Base-by-base conservation (phyloP, 2,113 vertebrate species). In the Sisor rabdophorus region DNA sequence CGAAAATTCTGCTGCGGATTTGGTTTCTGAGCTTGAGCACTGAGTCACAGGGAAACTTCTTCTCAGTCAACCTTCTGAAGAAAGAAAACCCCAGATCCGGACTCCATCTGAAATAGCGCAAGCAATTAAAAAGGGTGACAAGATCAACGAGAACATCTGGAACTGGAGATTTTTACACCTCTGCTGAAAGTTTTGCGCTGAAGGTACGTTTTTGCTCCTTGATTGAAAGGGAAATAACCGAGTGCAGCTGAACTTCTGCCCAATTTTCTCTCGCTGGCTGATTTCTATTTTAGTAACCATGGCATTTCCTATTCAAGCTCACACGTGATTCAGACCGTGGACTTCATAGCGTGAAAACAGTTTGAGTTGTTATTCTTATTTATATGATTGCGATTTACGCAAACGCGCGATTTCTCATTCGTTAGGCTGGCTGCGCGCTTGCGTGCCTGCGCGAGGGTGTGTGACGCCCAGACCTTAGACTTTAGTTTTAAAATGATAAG, bases 181-280 rank as follows among this genome's bases (percentile, higher is more conserved):
- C 16, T 52, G 1, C 47, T 68, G 82, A 81, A 84, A 63, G 78
- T 17, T 77, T 79, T 72, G 53, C 84, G 67, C 73, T 53, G 75
- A 86, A 90, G 91, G 91, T 92, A 88, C 2, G n/a, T 1, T 61
- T 26, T 32, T 47, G n/a, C 50, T 50, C 11, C 13, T 7, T 2
- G 15, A n/a, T 68, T 48, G 15, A 47, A 68, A 67, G 11, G 30
- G 26, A 65, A 55, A 69, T 64, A 24, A 24, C 54, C 11, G 22
- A 55, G 55, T 22, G 11, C 3, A 48, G 15, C 8, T 12, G 2
- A 59, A 73, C 55, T 73, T 60, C 24, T 60, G 55, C 36, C 3
- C 32, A 59, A 73, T 22, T 73, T 59, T 58, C 36, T 26, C n/a
- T 56, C 32, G 32, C n/a, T 56, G 30, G 9, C 5, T 76, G n/a